Evolutionary conservation across 1,140 invertebrate species (phyloP), one percentile per base, ranked within the genome.

Genomic region (Plodia interpunctella): DNA sequence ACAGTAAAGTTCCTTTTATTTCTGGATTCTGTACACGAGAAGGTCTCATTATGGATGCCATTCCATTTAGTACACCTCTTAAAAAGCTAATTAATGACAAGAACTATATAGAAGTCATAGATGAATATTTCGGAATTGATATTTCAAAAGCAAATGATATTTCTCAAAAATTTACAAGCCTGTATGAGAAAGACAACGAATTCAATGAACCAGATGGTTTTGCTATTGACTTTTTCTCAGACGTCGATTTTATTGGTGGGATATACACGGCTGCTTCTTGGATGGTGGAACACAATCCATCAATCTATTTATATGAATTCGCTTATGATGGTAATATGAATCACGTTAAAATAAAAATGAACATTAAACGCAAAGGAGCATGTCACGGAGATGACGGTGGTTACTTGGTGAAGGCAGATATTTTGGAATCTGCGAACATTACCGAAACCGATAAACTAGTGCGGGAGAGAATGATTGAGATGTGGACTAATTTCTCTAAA

Each of bases 401-500:
- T 4, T 90, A 90, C 52, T 52, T 90, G 15, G 62, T 82, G 11
- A 83, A 76, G 60, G 68, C 59, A 55, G 55, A 66, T 13, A 57
- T 68, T 28, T 59, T 90, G 0, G 62, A 74, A 5, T 55, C 57
- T 15, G 61, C 52, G 0, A 52, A 71, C 30, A 35, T 84, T 8
- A 69, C 79, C 25, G 74, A 80, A 5, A 72, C 62, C 0, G 89
- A 90, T 64, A 66, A 67, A 51, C 20, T 75, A 5, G 77, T 90
- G 0, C 61, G 70, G 55, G 59, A 87, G 19, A 75, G 79, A 57
- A 81, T 92, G 67, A 76, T 80, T 8, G 62, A 68, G 11, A 80
- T 92, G 83, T 91, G 90, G 90, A 87, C 89, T 5, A 88, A 91
- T 61, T 91, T 91, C 65, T 90, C 90, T 13, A 91, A 84, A 77